These are phyloP conservation scores for Tursiops truncatus DNA, from an alignment of 2,113 vertebrate species.

Conservation along the genomic window DNA sequence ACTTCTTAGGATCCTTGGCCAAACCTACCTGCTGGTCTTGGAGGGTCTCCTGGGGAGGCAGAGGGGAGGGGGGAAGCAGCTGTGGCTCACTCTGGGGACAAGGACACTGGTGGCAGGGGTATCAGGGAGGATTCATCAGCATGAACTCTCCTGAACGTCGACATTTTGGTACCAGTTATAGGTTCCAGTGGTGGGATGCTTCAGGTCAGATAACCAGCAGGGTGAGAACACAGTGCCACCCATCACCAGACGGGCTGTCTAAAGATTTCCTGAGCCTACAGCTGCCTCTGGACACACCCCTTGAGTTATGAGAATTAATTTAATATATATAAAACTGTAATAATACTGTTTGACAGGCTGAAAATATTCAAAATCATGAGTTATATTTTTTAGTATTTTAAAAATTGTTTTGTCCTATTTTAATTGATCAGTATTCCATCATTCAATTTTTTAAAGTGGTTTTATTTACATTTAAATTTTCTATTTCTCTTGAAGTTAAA, in stretches of 20 bases:
- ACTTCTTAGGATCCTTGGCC: not conserved
- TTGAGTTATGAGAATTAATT: not conserved
- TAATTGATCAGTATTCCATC: not conserved
- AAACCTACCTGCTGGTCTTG: not conserved
- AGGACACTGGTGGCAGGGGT: not conserved
- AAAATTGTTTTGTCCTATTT: not conserved
- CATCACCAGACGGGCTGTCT: not conserved
- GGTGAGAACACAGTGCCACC: not conserved
- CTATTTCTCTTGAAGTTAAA: not conserved
- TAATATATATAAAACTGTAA: not conserved
- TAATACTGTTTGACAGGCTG: not conserved
- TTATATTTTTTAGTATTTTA: not conserved
- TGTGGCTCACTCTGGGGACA: not conserved
- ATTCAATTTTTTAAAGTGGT: not conserved
- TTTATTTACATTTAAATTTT: not conserved
- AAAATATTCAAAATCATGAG: not conserved
- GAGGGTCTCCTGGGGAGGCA: not conserved
- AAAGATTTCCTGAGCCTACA: not conserved
- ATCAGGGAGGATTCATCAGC: not conserved
- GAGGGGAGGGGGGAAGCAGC: fast-evolving
- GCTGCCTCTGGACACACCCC: not conserved
- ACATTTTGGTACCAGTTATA: not conserved
- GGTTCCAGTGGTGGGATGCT: not conserved
- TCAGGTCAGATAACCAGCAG: not conserved
- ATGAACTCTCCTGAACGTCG: not conserved